Evolutionary conservation across 1,140 invertebrate species (phyloP), one percentile per base, ranked within the genome.

Genomic region (Pollicipes pollicipes): DNA sequence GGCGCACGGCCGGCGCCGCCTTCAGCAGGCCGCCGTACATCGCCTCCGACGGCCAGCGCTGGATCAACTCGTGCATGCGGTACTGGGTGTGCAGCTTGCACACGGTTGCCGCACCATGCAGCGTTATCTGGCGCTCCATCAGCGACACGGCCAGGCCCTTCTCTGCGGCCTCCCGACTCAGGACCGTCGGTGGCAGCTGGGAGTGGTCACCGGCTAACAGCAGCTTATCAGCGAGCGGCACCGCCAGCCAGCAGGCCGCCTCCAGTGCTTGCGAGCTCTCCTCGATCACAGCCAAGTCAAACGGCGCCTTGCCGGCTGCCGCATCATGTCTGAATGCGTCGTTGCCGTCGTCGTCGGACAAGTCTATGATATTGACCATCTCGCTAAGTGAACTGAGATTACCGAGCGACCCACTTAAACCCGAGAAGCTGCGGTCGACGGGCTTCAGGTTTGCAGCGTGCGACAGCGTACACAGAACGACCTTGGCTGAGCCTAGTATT

Each of bases 201-300:
- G 82, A 78, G 70, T 84, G 84, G 74, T 87, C 85, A 35, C 85
- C 85, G 73, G 85, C 85, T 72, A 87, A 76, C 45, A 87, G 77
- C 70, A 83, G 80, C 74, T 82, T 82, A 58, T 76, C 77, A 28
- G 79, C 81, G 69, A 77, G 76, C 45, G 82, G 75, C 30, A 86
- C 74, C 3, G 83, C 81, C 68, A 85, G 82, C 84, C 85, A 86
- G 77, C 84, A 85, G 4, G 84, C 82, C 45, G 83, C 83, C 79
- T 87, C 85, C 70, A 73, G 28, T 68, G 82, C 81, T 78, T 84
- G 83, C 21, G 84, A 85, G 74, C 84, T 85, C 78, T 87, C 85
- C 76, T 86, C 85, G 74, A 87, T 84, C 37, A 86, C 79, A 4
- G 82, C 78, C 35, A 85, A 74, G 76, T 85, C 82, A 77, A 87